Evolutionary conservation across 1,140 invertebrate species (phyloP), one percentile per base, ranked within the genome.

Genomic region (Battus philenor): DNA sequence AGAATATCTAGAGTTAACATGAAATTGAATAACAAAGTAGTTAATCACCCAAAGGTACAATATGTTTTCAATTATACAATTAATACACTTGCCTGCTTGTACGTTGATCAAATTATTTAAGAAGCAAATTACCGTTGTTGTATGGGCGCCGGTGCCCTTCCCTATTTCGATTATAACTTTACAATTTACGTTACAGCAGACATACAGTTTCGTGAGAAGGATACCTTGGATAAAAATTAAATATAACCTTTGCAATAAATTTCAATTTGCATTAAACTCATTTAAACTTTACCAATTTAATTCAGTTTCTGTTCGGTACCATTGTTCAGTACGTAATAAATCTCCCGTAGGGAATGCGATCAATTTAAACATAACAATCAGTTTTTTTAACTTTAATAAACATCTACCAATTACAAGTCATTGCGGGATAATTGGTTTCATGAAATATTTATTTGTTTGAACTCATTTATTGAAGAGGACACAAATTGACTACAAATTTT

Each of bases 21-120:
- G n/a, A n/a, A n/a, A n/a, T n/a, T n/a, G n/a, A n/a, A n/a, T 20
- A 20, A 3, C 6, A 20, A 20, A 20, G 18, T 20, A 6, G 18
- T 20, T 20, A 6, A 3, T 2, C 6, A 3, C 6, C 6, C 44
- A 47, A 46, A 18, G 16, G 30, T 47, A 31, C 46, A 68, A 60
- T 68, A 54, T 54, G 54, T 67, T 63, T 54, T 49, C 47, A 54
- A 50, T 55, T 51, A 58, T 59, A 62, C 55, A 68, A 68, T 66
- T 59, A 68, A 50, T 57, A 20, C 15, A 15, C 20, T 34, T 17
- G 26, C 33, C 26, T 36, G 18, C 27, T 41, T 56, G 52, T 66
- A 59, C 49, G 59, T 59, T 58, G 66, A 69, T 69, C 61, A 66
- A 63, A 60, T 60, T 59, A 62, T 57, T 59, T 56, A 50, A 49